phyloP scores from a whole-genome alignment of 2,888 invertebrate species.

The Gryllus longicercus region DNA sequence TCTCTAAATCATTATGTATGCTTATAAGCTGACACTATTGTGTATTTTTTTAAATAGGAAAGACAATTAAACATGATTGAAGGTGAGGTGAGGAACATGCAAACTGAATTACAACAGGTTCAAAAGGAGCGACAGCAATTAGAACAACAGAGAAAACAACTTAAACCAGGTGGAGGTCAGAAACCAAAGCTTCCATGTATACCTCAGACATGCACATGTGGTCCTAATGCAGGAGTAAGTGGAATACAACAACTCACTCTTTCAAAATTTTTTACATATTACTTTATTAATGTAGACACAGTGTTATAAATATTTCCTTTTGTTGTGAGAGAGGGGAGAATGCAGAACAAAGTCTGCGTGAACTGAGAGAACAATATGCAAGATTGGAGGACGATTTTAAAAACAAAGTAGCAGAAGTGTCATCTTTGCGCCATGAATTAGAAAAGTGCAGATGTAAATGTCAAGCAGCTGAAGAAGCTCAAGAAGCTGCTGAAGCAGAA shows the following conservation, averaged over 20 bases:
- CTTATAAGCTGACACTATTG: no score
- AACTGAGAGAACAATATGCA: constrained; percentile 58
- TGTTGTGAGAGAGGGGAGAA: constrained; percentile 42
- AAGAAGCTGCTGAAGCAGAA: constrained; percentile 58
- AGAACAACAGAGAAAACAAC: constrained; percentile 49
- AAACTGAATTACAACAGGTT: constrained; percentile 51
- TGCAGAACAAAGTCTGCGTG: constrained; percentile 57
- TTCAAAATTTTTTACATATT: no score
- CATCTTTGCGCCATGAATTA: constrained; percentile 52
- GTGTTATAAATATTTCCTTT: neutral
- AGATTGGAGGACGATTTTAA: constrained; percentile 66
- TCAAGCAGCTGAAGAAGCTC: constrained; percentile 48
- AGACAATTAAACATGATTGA: constrained; percentile 60
- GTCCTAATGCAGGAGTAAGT: neutral
- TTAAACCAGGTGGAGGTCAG: constrained; percentile 44
- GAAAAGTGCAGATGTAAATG: constrained; percentile 51
- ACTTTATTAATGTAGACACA: no score
- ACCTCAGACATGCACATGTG: neutral
- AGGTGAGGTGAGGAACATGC: constrained; percentile 57
- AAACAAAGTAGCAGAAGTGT: constrained; percentile 64
- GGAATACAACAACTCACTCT: neutral
- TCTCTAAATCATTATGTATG: no score
- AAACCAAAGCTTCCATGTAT: neutral
- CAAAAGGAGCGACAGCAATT: constrained; percentile 53
- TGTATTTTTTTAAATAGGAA: constrained; percentile 48